Evolutionary conservation across 2,797 vertebrate species (phyloP).

Genomic region (Loris lydekkerianus): DNA sequence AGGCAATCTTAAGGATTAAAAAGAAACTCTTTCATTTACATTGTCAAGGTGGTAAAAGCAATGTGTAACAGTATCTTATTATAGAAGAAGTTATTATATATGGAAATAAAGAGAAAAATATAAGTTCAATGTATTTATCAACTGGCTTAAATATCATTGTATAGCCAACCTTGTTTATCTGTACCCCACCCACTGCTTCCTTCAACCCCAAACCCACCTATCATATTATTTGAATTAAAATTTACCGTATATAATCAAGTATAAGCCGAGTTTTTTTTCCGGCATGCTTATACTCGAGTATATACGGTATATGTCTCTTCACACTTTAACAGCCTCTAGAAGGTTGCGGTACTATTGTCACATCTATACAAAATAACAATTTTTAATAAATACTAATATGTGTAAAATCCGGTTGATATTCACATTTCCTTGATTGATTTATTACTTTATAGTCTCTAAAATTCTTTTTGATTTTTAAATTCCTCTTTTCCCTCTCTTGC

Average conservation of each 20-base stretch:
- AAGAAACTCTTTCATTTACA: slow-evolving; percentile 9
- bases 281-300: no score
- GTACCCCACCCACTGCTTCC: not conserved
- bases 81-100: not conserved
- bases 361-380: not conserved
- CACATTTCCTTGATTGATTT: not conserved
- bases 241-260: not conserved
- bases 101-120: slow-evolving; percentile 33
- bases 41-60: not conserved
- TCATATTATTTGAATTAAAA: not conserved
- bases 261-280: no score
- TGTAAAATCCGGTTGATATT: not conserved
- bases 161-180: not conserved
- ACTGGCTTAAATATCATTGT: not conserved
- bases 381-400: not conserved
- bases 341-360: not conserved
- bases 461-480: slow-evolving; percentile 3
- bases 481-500: not conserved
- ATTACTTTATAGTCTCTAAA: not conserved
- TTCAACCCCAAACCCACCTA: not conserved
- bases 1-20: not conserved
- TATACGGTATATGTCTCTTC: not conserved
- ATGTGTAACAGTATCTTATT: slow-evolving; percentile 20
- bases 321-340: not conserved
- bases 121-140: not conserved